Evolutionary conservation across 2,888 invertebrate species (phyloP), one percentile per base, ranked within the genome.

Genomic region (Craniophora ligustri): DNA sequence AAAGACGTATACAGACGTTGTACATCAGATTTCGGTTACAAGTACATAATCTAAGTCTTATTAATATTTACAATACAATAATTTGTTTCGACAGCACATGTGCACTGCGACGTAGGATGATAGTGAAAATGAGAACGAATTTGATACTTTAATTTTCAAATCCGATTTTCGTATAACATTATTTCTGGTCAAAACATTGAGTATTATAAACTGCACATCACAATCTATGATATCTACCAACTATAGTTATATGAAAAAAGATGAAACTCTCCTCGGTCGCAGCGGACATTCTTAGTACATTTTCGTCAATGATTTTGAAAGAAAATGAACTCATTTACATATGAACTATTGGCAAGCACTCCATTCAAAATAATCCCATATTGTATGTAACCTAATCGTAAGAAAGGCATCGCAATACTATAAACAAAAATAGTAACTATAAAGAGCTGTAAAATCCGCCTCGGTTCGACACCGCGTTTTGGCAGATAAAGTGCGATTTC

Each of bases 1-100:
- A 84, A 50, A 85, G 85, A 90, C 92, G 92, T 92, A 92, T 92
- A 92, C 92, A 88, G 86, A 89, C 88, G 86, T 92, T 93, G 92
- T 93, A 93, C 92, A 92, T 91, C 90, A 91, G 91, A 88, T 91
- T 91, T 87, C 84, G 75, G 81, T 87, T 87, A 86, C 78, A 82
- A 84, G 81, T 74, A 87, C 72, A 78, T 85, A 84, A 74, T 80
- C 80, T 86, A 84, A 73, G 59, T 72, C 74, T 79, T 83, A n/a
- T n/a, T n/a, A 82, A 76, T 89, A 88, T 88, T 79, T 88, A 89
- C 88, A 89, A 73, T 80, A 81, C 63, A 71, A 49, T 67, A 54
- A 72, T 75, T 62, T 65, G 63, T 72, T 72, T 67, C 62, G 57
- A 70, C 65, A 47, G 69, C 65, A 47, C 41, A 63, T 32, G 42